These are phyloP conservation scores for Plagiodera versicolora DNA, from an alignment of 2,888 invertebrate genomes.

Conservation along the genomic window DNA sequence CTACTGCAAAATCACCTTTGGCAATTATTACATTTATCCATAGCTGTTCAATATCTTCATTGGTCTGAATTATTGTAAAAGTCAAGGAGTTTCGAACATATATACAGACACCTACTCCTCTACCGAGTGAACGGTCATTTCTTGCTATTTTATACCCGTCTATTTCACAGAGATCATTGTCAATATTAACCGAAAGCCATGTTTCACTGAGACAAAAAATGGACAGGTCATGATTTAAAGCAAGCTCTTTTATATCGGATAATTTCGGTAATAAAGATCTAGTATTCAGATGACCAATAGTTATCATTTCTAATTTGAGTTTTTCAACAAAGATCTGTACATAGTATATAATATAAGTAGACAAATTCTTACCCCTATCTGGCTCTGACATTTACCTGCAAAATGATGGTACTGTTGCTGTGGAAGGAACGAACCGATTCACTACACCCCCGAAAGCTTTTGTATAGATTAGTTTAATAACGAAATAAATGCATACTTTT, in stretches of 20 bases:
- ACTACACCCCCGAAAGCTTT: too few species aligned
- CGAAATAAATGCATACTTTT: too few species aligned
- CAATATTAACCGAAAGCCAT: not conserved
- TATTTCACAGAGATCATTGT: not conserved
- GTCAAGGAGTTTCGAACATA: not conserved
- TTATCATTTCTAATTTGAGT: not conserved
- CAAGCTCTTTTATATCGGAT: not conserved
- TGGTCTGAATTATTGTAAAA: not conserved
- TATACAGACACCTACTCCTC: not conserved
- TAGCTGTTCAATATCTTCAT: constrained; percentile 1
- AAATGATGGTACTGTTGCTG: too few species aligned
- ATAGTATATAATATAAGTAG: too few species aligned
- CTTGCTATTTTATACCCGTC: not conserved
- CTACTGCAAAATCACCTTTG: not conserved
- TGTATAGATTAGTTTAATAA: too few species aligned
- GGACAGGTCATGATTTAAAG: not conserved
- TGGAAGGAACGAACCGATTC: too few species aligned
- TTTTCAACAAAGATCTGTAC: too few species aligned
- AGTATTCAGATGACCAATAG: not conserved
- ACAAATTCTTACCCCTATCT: too few species aligned
- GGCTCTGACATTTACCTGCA: too few species aligned
- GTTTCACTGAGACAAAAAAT: constrained; percentile 4
- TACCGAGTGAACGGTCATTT: not conserved
- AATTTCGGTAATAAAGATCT: constrained; percentile 3
- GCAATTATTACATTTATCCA: not conserved